phyloP scores from a whole-genome alignment of 2,888 invertebrate genomes.

The Merodon equestris region DNA sequence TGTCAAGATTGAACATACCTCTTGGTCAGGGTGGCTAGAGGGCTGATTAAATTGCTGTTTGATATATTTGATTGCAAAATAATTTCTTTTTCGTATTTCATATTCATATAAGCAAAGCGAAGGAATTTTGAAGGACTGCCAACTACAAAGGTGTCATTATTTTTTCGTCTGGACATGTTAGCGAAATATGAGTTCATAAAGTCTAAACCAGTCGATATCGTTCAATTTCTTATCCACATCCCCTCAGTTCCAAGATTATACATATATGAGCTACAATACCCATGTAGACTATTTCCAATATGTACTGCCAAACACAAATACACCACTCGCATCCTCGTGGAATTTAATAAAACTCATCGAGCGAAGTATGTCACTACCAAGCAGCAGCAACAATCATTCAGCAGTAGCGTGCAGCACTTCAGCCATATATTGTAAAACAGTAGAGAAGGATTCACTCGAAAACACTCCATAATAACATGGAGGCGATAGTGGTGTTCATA shows the following conservation, averaged over 20 bases:
- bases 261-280: conserved; percentile 31
- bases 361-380: conserved; percentile 40
- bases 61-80: no score
- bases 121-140: no score
- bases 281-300: conserved; percentile 27
- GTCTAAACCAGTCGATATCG: neutral
- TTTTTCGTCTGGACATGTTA: no score
- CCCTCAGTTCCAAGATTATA: conserved; percentile 9
- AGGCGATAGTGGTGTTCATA: conserved; percentile 34
- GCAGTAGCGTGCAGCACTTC: conserved; percentile 2
- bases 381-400: conserved; percentile 36
- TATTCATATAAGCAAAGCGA: no score
- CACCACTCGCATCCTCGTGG: conserved; percentile 7
- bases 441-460: conserved; percentile 38
- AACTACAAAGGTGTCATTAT: no score
- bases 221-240: conserved; percentile 9
- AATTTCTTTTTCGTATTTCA: no score
- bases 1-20: no score
- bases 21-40: no score
- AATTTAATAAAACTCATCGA: conserved; percentile 56
- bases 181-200: no score
- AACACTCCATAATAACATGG: conserved; percentile 16
- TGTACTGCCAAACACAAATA: no score
- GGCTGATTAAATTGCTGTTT: no score
- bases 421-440: conserved; percentile 34